These are phyloP conservation scores for Chymomyza caudatula DNA, from an alignment of 2,888 invertebrate species.

Conservation along the genomic window DNA sequence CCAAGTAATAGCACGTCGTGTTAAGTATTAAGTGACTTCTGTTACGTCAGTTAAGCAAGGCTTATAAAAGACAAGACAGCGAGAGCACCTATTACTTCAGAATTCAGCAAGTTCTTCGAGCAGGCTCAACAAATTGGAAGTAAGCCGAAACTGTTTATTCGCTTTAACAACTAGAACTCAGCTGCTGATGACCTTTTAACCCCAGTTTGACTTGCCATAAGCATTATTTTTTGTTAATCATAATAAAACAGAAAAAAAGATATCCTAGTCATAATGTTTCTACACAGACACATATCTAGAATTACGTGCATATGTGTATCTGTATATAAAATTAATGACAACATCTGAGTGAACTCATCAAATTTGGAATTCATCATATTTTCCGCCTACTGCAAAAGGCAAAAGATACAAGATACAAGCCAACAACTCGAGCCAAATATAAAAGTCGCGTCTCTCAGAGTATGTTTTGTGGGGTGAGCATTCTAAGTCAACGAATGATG, in stretches of 20 bases:
- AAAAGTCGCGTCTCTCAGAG: neutral
- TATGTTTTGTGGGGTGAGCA: slow-evolving; percentile 49
- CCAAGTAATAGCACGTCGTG: no score
- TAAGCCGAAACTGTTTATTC: no score
- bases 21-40: no score
- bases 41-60: no score
- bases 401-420: slow-evolving; percentile 5
- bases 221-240: slow-evolving; percentile 19
- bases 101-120: no score
- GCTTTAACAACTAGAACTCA: neutral
- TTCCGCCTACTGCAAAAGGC: slow-evolving; percentile 65
- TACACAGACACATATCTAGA: neutral
- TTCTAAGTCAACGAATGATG: slow-evolving; percentile 71
- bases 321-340: slow-evolving; percentile 68
- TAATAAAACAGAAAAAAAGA: slow-evolving; percentile 21
- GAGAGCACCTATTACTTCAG: no score
- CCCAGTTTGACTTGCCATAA: neutral
- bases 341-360: slow-evolving; percentile 73
- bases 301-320: neutral
- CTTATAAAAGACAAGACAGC: no score
- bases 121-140: no score
- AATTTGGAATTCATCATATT: slow-evolving; percentile 72
- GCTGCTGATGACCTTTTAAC: slow-evolving; percentile 56
- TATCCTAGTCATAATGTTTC: slow-evolving; percentile 28
- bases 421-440: neutral